Conservation (phyloP, 2,888 invertebrate species). For the Cheilosia vernalis region DNA sequence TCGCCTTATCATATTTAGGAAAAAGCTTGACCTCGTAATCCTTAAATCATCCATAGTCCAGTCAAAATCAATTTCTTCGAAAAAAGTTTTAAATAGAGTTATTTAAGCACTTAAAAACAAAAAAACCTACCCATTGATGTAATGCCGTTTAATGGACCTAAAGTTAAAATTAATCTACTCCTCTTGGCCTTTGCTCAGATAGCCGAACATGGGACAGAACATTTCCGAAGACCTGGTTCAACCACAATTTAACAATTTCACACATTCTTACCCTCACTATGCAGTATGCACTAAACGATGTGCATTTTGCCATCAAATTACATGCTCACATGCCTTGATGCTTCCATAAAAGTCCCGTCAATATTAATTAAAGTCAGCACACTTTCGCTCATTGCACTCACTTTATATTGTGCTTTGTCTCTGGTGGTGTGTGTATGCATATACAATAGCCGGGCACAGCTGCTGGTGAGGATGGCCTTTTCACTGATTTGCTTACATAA, state of each 20-base stretch:
- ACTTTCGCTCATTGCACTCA: slow-evolving; percentile 43
- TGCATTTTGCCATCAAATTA: slow-evolving; percentile 70
- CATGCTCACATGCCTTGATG: slow-evolving; percentile 71
- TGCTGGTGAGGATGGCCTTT: slow-evolving; percentile 41
- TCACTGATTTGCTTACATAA: slow-evolving; percentile 55
- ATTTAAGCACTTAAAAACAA: no score
- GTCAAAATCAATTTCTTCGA: no score
- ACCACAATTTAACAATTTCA: slow-evolving; percentile 70
- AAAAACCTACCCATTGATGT: no score
- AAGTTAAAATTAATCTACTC: neutral
- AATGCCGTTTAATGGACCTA: no score
- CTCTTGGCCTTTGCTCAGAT: neutral
- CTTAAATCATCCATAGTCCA: no score
- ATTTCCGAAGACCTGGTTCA: slow-evolving; percentile 30
- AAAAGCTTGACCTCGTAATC: no score
- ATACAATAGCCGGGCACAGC: neutral
- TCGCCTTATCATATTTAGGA: no score
- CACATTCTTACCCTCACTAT: slow-evolving; percentile 62
- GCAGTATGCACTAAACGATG: slow-evolving; percentile 59
- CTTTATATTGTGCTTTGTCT: slow-evolving; percentile 42
- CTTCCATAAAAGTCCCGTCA: slow-evolving; percentile 69
- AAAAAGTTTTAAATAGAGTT: no score
- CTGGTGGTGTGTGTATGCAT: slow-evolving; percentile 14
- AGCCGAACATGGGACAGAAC: neutral
- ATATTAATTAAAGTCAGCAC: slow-evolving; percentile 65